Base-by-base conservation (phyloP, 1,140 invertebrate genomes). In the Phymastichus coffea region DNA sequence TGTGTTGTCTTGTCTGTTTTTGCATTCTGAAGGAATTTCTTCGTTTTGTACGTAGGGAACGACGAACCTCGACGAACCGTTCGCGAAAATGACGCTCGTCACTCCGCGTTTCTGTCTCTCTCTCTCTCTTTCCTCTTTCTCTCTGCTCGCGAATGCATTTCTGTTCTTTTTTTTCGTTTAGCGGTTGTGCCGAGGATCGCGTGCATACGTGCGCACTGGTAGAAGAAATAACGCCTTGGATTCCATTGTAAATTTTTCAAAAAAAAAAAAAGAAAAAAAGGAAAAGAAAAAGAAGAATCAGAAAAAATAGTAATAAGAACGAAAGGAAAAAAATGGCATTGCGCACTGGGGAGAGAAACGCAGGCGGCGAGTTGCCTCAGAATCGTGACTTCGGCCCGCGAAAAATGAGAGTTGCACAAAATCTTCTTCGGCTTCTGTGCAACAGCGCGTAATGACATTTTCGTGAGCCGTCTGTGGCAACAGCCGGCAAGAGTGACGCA, bases 381-480 rank as follows among this genome's bases (percentile, higher is more conserved):
- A 25, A 23, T 57, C 44, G 54, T 47, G 44, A 47, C 43, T 40
- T 2, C 7, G 54, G 7, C 17, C 35, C 19, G 22, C 15, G 37
- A 44, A 40, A 25, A 59, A 41, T 30, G 52, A 52, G 22, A 23
- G 56, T 72, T 71, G 66, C 68, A 65, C 55, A 70, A 71, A 71
- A n/a, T 60, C 55, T 65, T 61, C 61, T 57, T 66, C 64, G 52
- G 62, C 68, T n/a, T n/a, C n/a, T n/a, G n/a, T n/a, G n/a, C n/a
- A n/a, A n/a, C n/a, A n/a, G 33, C 22, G 25, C n/a, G 4, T 76
- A 75, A 76, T 75, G 73, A 73, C 72, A 74, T 75, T 77, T 73
- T 76, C 70, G 73, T 70, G 69, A 73, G 69, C 59, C 64, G 68
- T 70, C 68, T 66, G 65, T 64, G 64, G 67, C 71, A 72, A 72